Evolutionary conservation across 2,113 vertebrate species (phyloP).

Genomic region (Anarhynchus alexandrinus): DNA sequence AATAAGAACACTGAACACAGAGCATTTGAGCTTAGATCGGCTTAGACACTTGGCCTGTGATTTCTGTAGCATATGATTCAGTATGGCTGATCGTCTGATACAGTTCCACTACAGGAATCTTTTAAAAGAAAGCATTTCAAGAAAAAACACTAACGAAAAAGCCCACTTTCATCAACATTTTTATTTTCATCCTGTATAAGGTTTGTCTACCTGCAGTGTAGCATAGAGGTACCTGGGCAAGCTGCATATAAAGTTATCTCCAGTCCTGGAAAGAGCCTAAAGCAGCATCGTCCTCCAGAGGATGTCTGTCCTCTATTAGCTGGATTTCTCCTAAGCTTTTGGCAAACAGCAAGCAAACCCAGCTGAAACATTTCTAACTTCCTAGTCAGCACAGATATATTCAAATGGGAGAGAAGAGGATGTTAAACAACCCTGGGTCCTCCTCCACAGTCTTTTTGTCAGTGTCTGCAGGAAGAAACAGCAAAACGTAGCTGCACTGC

Average conservation of each 20-base stretch:
- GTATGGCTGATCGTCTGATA: not conserved
- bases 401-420: not conserved
- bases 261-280: not conserved
- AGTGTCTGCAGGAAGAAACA: not conserved
- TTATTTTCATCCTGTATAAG: rapidly evolving
- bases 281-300: not conserved
- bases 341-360: not conserved
- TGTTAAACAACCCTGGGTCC: not conserved
- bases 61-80: not conserved
- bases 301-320: not conserved
- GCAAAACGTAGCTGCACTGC: not conserved
- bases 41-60: not conserved
- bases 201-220: not conserved
- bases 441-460: not conserved
- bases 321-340: not conserved
- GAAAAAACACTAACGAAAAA: not conserved
- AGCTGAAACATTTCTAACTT: not conserved
- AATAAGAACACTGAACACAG: not conserved
- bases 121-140: not conserved
- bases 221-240: not conserved
- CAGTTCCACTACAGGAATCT: not conserved
- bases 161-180: not conserved
- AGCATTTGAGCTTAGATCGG: not conserved
- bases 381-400: not conserved
- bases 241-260: not conserved